Evolutionary conservation across 2,113 vertebrate genomes (phyloP), one percentile per base, ranked within the genome.

Genomic region (Atlantisia rogersi): DNA sequence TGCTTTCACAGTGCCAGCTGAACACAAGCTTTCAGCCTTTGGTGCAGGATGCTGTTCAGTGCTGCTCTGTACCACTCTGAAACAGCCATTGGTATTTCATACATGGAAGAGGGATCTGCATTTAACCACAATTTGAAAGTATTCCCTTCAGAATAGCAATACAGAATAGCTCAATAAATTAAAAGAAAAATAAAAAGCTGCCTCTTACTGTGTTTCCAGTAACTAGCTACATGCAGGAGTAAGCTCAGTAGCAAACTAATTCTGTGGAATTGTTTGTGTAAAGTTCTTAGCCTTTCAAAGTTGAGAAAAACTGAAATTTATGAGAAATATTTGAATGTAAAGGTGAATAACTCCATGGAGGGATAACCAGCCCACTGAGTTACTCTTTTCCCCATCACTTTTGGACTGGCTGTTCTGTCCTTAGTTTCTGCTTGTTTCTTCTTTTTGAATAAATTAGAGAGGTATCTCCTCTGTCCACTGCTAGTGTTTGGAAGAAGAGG

Each of bases 11-110:
- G 25, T 18, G 29, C 11, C 77, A 44, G 42, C 15, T 37, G 24
- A 48, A 20, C 44, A 22, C 37, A 46, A 12, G 29, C 15, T 48
- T 62, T 48, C n/a, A 3, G 55, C 15, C 29, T 56, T 37, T n/a
- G 31, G 26, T 58, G 35, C 35, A 24, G 26, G 48, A 15, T 55
- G 44, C 8, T 12, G 40, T 29, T 63, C 20, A 9, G 46, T 48
- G 62, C n/a, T 15, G 35, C 37, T 44, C 31, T 44, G 31, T 24
- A 32, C 26, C 59, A 8, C 31, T 50, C 25, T 2, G 10, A 48
- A 59, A 44, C 6, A 26, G 11, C 35, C 16, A 3, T 40, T 2
- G 0, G 9, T 26, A 13, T 28, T 44, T 78, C 42, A 20, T 0
- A 13, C 50, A 25, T 50, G 64, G 58, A 44, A 65, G 28, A 64